Base-by-base conservation (phyloP, 2,797 vertebrate genomes). In the Sphenopsis melanotis region DNA sequence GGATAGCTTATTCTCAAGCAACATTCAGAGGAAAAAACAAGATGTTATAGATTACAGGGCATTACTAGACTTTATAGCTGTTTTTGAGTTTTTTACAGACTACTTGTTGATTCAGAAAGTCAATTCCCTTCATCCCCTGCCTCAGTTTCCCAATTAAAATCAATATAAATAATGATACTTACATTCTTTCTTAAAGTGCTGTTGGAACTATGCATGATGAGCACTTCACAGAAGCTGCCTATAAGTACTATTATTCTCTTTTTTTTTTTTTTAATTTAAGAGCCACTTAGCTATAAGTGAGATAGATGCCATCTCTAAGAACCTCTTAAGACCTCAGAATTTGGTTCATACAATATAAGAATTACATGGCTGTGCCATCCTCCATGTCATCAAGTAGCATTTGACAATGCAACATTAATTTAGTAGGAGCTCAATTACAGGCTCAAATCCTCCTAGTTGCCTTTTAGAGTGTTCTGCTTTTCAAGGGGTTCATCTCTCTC, bases 321-420 rank as follows among this genome's bases (percentile, higher is more conserved):
- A 90, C 64, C 86, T 94, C 92, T 95, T 49, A 82, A 95, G 72
- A 84, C 36, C 47, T 84, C 74, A 63, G 52, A 87, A 94, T 84
- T 87, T 36, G 18, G 41, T 71, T 94, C 61, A 55, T 64, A 83
- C n/a, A 44, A 63, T 87, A 7, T 9, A 94, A 89, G 82, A 89
- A 89, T 75, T 60, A 79, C 60, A 66, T 63, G 74, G 41, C 52
- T 88, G 21, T 83, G 70, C 24, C 56, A 90, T 61, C 23, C 57
- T 44, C 36, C 30, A 23, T 74, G 77, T 68, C 86, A 93, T 77
- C 81, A 95, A 79, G 66, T 56, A 89, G 60, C 66, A 89, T 92
- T 89, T 90, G 83, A 93, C 92, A 95, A 95, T 36, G 70, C 41
- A 87, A 74, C 47, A 74, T 91, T 90, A 92, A 95, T 96, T 93